phyloP scores from a whole-genome alignment of 2,888 invertebrate genomes.

The Hydraecia micacea region DNA sequence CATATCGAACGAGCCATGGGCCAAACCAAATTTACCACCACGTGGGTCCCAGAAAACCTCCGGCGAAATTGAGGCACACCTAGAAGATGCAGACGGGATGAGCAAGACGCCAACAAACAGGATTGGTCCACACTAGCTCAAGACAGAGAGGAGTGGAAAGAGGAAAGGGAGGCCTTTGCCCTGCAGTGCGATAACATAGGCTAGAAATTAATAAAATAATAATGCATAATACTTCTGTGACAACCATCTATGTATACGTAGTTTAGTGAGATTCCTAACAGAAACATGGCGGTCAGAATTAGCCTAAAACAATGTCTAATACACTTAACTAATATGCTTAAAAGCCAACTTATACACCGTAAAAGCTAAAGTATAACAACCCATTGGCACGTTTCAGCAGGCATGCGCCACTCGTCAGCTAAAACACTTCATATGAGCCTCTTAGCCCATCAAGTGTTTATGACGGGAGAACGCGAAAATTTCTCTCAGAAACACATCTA shows the following conservation, averaged over 20 bases:
- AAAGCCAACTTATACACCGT: neutral
- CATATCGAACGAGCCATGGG: too few relatives aligned
- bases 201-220: too few relatives aligned
- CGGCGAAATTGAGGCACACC: too few relatives aligned
- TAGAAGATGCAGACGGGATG: too few relatives aligned
- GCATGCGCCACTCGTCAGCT: conserved; percentile 44
- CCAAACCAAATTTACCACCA: too few relatives aligned
- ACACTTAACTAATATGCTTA: neutral
- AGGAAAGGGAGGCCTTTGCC: too few relatives aligned
- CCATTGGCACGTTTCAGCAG: conserved; percentile 54
- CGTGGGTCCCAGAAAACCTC: too few relatives aligned
- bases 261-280: neutral
- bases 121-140: too few relatives aligned
- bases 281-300: neutral
- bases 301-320: neutral
- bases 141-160: too few relatives aligned
- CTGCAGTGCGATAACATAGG: too few relatives aligned
- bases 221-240: neutral
- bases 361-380: conserved; percentile 30
- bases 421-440: conserved; percentile 61
- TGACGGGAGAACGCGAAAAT: conserved; percentile 49
- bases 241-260: neutral
- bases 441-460: conserved; percentile 61
- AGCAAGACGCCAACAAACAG: too few relatives aligned
- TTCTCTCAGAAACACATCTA: conserved; percentile 53